Evolutionary conservation across 2,797 vertebrate genomes (phyloP), one percentile per base, ranked within the genome.

Genomic region (Gallinago solitaria): DNA sequence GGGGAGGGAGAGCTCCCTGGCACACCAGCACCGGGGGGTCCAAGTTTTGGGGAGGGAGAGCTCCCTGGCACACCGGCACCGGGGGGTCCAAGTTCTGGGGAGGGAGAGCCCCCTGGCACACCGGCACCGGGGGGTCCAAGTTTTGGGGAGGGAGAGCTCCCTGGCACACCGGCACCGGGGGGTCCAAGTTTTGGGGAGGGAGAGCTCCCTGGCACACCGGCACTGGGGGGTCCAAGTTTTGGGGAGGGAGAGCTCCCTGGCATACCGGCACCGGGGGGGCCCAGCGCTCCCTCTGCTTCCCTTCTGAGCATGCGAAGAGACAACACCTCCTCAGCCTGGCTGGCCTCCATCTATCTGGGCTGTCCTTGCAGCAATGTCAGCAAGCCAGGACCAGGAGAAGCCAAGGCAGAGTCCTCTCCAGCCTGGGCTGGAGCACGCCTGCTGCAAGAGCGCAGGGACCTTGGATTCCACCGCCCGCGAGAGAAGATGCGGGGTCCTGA

Each of bases 311-410:
- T 60, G 69, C 57, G 73, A 61, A 92, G 73, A 83, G 85, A 88
- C 76, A 83, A 81, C 77, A 88, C 75, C 83, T 76, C 80, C 88
- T 77, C 76, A 87, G 65, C 73, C 82, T 88, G 85, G 73, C 74
- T n/a, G 61, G 53, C 63, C 79, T 90, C 88, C 92, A 91, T 28
- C 54, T 65, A 9, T 53, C 75, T 71, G 1, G 0, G 16, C 63
- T 51, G 67, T 76, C 92, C 90, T 93, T 90, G 86, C 56, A 73
- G 92, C 90, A 94, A 59, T 65, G 77, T 71, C 85, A 93, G 61
- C 0, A 1, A 90, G 65, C 41, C 76, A 88, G 39, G 63, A 35
- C 12, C 73, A 83, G 80, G 59, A 73, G 91, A 75, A 65, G 83
- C 61, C 24, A 39, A 78, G 85, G 33, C 45, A 56, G 12, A 71